Base-by-base conservation (phyloP, 1,140 invertebrate species). In the Venturia canescens region DNA sequence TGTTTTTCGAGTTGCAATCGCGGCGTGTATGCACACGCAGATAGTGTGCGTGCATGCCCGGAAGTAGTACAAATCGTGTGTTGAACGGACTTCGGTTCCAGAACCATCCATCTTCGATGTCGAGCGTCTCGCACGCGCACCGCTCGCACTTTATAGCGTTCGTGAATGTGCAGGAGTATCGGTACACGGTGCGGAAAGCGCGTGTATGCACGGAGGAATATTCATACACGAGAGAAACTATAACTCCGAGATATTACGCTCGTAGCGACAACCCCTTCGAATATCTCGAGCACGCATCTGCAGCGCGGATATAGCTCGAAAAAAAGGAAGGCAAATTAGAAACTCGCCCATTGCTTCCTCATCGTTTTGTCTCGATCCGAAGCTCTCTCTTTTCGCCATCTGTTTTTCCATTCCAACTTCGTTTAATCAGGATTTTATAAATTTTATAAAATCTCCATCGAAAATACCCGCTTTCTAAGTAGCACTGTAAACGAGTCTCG, bases 41-140 rank as follows among this genome's bases (percentile, higher is more conserved):
- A 66, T 13, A 11, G 16, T 57, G 18, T 57, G 27, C 21, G 27
- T 29, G 23, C 13, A 57, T 74, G 71, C 38, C 29, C 71, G 71
- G 71, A 74, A 74, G 71, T 74, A 57, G 71, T 74, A 74, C 44
- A 48, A 74, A 23, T 57, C 71, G 48, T 57, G 71, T 26, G 71
- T 48, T 74, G 48, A 74, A 48, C 71, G 71, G 71, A 50, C 71
- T 74, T 23, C 3, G 38, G 38, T 44, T 44, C 23, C 48, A 29
- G 71, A 48, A 74, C 48, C 71, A 74, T 74, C 71, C 71, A 74
- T 74, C 71, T 74, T 74, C 48, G 71, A 57, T 48, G 71, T 74
- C 71, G 71, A 57, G 71, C 71, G 71, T 74, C 71, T 74, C 71
- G 71, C 71, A 74, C 71, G 71, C 71, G 71, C 48, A 21, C 44